A percentile compares a stretch with the other conserved stretches of the same genome.
Evolutionary conservation across 2,797 vertebrate genomes (phyloP).

Genomic region (Helarctos malayanus): DNA sequence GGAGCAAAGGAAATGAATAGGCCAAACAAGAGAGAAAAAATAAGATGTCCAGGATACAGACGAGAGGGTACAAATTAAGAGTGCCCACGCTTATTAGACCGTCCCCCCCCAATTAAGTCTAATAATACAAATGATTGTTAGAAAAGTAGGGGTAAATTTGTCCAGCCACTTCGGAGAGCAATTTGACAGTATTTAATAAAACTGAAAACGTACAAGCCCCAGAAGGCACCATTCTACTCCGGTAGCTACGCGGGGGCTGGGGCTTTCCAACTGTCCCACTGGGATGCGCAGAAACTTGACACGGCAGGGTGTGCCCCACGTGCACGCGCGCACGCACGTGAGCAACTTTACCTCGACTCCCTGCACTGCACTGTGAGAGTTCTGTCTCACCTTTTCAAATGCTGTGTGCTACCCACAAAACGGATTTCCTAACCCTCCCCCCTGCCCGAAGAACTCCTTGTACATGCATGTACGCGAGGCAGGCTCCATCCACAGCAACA

Average conservation of each 20-base stretch:
- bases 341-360: neutral
- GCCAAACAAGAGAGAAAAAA: neutral
- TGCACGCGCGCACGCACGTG: accelerated
- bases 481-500: neutral
- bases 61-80: neutral
- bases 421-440: neutral
- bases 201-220: neutral
- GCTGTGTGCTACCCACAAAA: neutral
- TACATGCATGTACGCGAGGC: neutral
- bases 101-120: neutral
- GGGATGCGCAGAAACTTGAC: neutral
- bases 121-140: neutral
- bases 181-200: neutral
- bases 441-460: neutral
- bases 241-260: neutral
- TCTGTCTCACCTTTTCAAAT: constrained; percentile 2
- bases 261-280: neutral
- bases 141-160: neutral
- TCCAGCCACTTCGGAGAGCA: neutral
- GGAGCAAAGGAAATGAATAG: constrained; percentile 8
- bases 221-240: neutral
- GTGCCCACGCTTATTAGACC: neutral
- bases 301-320: accelerated
- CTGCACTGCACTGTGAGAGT: neutral
- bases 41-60: neutral